These are phyloP conservation scores for Zaprionus davidi DNA, from an alignment of 1,140 invertebrate species.

Conservation along the genomic window DNA sequence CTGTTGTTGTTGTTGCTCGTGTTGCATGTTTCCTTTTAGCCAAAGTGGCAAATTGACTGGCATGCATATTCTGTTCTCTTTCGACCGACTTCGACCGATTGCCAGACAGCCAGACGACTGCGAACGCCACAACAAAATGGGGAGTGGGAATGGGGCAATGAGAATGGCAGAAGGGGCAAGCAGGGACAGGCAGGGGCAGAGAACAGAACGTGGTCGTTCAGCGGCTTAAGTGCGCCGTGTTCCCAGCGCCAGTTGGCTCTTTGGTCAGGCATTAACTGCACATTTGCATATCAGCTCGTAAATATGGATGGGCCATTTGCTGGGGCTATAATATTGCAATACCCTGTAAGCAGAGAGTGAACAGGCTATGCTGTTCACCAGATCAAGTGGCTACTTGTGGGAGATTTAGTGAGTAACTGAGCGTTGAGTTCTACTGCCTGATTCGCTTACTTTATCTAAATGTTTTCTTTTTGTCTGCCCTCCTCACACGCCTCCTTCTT, in stretches of 20 bases:
- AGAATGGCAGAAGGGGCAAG: not conserved
- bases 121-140: not conserved
- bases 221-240: conserved; percentile 71
- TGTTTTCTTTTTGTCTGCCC: not conserved
- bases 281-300: conserved; percentile 80
- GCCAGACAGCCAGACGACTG: conserved; percentile 52
- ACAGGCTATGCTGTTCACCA: not conserved
- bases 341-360: not conserved
- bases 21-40: conserved; percentile 79
- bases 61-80: conserved; percentile 65
- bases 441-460: not conserved
- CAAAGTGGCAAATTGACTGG: conserved; percentile 83
- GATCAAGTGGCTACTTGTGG: not conserved
- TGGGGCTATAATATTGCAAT: conserved; percentile 64
- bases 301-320: conserved; percentile 75
- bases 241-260: conserved; percentile 68
- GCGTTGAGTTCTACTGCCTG: not conserved
- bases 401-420: not conserved
- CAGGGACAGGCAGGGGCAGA: not conserved
- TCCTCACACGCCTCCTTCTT: not conserved
- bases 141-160: not conserved
- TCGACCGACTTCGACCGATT: conserved; percentile 45
- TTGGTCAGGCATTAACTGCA: conserved; percentile 62
- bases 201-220: conserved; percentile 54
- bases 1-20: conserved; percentile 27